Percentiles rank a stretch among this genome's conserved stretches.
Evolutionary conservation across 2,113 vertebrate genomes (phyloP).

Genomic region (Cnemophilus loriae): DNA sequence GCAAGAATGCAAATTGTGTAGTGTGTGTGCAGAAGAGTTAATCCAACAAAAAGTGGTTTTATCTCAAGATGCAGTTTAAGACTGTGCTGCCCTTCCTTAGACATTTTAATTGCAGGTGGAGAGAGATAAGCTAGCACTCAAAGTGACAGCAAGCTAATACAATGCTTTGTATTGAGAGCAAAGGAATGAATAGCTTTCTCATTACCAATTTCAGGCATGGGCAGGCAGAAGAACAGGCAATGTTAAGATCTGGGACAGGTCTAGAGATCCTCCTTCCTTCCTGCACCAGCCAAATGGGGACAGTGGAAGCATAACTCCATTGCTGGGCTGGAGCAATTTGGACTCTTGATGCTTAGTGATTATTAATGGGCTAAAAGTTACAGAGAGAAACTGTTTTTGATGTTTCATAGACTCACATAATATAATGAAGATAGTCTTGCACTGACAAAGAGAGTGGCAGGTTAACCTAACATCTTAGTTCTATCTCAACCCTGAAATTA

Average conservation of each 20-base stretch:
- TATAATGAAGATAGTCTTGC: background rate
- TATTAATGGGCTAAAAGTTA: background rate
- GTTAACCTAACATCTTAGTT: background rate
- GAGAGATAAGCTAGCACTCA: background rate
- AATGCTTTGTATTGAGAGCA: background rate
- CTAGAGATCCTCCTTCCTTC: background rate
- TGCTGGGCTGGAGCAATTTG: background rate
- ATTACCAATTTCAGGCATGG: background rate
- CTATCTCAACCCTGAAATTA: fast-evolving
- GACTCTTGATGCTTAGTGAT: background rate
- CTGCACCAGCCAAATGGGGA: background rate
- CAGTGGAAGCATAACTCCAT: background rate
- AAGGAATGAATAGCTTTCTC: background rate
- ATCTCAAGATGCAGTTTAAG: background rate
- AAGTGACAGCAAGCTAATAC: background rate
- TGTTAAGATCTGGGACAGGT: background rate
- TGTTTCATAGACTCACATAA: background rate
- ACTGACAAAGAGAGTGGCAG: background rate
- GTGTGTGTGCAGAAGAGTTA: background rate
- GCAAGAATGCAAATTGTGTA: background rate
- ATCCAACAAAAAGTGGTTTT: background rate
- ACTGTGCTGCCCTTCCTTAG: background rate
- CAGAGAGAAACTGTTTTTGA: background rate
- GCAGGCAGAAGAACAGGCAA: background rate
- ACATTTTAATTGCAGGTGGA: background rate